These are phyloP conservation scores for Harpagus bidentatus DNA, from an alignment of 2,113 vertebrate species.

Conservation along the genomic window DNA sequence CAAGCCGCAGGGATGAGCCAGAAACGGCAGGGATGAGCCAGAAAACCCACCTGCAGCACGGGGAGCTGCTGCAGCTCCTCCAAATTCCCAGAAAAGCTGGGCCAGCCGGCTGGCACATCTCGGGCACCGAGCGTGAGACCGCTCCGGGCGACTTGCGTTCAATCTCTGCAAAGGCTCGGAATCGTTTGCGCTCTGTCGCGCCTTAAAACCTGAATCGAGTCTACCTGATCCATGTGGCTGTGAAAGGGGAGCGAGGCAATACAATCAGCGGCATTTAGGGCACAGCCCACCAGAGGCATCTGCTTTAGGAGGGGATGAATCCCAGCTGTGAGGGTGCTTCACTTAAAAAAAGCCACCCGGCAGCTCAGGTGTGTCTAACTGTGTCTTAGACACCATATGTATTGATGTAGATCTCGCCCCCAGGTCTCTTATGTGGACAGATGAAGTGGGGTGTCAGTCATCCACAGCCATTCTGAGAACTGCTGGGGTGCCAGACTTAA, in stretches of 20 bases:
- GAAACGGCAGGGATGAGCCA: neutral
- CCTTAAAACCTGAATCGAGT: neutral
- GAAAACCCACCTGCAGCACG: neutral
- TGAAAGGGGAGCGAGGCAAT: fast-evolving
- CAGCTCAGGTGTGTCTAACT: neutral
- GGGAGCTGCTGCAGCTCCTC: neutral
- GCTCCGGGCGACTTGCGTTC: fast-evolving
- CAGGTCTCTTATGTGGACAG: fast-evolving
- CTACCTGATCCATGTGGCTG: fast-evolving
- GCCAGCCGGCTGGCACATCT: neutral
- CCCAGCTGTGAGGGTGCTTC: neutral
- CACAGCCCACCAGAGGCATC: no score
- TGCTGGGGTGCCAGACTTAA: neutral
- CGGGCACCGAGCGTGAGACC: fast-evolving
- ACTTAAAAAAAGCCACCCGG: neutral
- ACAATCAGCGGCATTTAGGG: fast-evolving
- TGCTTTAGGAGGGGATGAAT: neutral
- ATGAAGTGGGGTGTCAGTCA: fast-evolving
- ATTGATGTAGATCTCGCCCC: fast-evolving
- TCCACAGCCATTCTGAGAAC: neutral
- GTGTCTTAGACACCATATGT: neutral
- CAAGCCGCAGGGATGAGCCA: neutral
- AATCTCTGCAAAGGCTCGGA: fast-evolving
- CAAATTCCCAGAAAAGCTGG: neutral
- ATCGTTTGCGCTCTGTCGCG: fast-evolving